Conservation (phyloP, 1,140 invertebrate species). For the Amphibalanus amphitrite region DNA sequence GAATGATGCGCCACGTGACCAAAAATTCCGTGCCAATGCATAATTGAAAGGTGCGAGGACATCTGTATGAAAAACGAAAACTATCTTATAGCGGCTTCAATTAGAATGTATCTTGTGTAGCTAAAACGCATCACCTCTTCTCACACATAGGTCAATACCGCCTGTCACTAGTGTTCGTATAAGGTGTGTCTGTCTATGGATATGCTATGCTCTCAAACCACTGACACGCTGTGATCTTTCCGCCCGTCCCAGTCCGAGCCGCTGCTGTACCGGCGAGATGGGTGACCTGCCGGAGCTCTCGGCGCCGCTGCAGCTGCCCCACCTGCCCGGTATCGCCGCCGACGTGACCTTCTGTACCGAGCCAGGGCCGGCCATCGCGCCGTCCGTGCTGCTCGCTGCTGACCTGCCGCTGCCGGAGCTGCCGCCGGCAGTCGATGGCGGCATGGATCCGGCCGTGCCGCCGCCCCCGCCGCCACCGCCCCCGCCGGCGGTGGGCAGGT, state of each 20-base stretch:
- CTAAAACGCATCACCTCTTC: too few relatives aligned
- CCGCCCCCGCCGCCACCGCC: too few relatives aligned
- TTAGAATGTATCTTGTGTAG: background rate
- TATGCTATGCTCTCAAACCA: too few relatives aligned
- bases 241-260: background rate
- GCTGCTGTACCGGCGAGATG: background rate
- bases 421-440: background rate
- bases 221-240: background rate
- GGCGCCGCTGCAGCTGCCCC: background rate
- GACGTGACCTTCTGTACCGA: background rate
- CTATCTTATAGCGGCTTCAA: too few relatives aligned
- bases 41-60: too few relatives aligned
- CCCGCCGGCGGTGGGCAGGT: too few relatives aligned
- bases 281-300: background rate
- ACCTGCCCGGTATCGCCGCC: background rate
- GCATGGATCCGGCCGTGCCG: background rate
- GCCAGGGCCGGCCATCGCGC: background rate
- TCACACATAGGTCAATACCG: too few relatives aligned
- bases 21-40: too few relatives aligned
- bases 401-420: background rate
- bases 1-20: too few relatives aligned
- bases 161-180: background rate
- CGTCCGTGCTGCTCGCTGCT: background rate
- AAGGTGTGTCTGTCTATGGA: background rate
- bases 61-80: too few relatives aligned